Conservation (phyloP, 2,113 vertebrate genomes). For the Hippotragus niger region DNA sequence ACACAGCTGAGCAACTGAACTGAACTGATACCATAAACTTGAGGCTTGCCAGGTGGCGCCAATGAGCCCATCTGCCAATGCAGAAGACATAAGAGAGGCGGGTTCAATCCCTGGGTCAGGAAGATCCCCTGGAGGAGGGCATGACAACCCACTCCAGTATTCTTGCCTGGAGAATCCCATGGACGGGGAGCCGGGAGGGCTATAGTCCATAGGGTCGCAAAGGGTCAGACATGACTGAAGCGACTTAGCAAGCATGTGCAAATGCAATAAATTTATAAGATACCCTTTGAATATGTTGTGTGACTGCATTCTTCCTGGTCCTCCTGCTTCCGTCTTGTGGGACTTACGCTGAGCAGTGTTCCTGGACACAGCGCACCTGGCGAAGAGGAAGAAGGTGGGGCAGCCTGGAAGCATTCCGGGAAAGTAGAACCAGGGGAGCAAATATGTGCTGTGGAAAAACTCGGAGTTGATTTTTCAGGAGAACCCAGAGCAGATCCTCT, state of each 20-base stretch:
- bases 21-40: background rate
- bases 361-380: background rate
- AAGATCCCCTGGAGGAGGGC: background rate
- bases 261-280: background rate
- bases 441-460: background rate
- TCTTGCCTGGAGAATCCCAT: background rate
- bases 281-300: background rate
- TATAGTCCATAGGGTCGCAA: background rate
- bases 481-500: background rate
- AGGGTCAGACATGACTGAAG: background rate
- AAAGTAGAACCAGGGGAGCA: background rate
- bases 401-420: background rate
- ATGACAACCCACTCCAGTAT: background rate
- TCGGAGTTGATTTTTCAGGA: background rate
- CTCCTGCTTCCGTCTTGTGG: background rate
- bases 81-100: background rate
- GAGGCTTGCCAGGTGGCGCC: background rate
- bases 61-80: background rate
- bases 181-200: background rate
- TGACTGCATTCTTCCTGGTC: background rate
- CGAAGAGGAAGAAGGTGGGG: background rate
- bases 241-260: background rate
- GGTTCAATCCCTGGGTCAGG: rapidly evolving
- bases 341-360: background rate
- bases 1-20: no score